phyloP scores from a whole-genome alignment of 2,797 vertebrate genomes.

The Hybognathus amarus region DNA sequence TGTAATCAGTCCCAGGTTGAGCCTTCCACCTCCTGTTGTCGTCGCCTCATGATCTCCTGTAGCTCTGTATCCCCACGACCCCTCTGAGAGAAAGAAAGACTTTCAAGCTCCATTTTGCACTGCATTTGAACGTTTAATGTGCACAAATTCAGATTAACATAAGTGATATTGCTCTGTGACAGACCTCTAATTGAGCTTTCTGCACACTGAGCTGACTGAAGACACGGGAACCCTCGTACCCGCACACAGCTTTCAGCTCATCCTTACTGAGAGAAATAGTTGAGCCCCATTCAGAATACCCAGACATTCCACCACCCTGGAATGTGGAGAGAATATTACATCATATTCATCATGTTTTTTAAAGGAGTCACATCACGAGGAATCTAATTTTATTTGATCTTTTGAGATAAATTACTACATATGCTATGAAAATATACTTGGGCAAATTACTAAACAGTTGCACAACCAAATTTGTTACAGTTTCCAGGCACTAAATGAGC shows the following conservation, averaged over 20 bases:
- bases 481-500: conserved; percentile 3
- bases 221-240: conserved; percentile 82
- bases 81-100: conserved; percentile 68
- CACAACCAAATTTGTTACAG: neutral
- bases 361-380: neutral
- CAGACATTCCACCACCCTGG: conserved; percentile 80
- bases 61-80: conserved; percentile 79
- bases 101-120: conserved; percentile 5
- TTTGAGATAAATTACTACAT: neutral
- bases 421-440: neutral
- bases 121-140: neutral
- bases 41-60: conserved; percentile 80
- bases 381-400: neutral
- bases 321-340: conserved; percentile 18
- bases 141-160: neutral
- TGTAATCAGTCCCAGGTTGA: conserved; percentile 68
- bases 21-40: conserved; percentile 74
- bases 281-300: conserved; percentile 83
- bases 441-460: neutral
- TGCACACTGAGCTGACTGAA: conserved; percentile 86
- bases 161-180: conserved; percentile 44
- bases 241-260: conserved; percentile 83
- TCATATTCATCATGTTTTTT: neutral
- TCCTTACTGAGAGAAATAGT: conserved; percentile 88
- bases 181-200: conserved; percentile 83